Evolutionary conservation across 2,888 invertebrate species (phyloP), one percentile per base, ranked within the genome.

Genomic region (Amphipyra tragopoginis): DNA sequence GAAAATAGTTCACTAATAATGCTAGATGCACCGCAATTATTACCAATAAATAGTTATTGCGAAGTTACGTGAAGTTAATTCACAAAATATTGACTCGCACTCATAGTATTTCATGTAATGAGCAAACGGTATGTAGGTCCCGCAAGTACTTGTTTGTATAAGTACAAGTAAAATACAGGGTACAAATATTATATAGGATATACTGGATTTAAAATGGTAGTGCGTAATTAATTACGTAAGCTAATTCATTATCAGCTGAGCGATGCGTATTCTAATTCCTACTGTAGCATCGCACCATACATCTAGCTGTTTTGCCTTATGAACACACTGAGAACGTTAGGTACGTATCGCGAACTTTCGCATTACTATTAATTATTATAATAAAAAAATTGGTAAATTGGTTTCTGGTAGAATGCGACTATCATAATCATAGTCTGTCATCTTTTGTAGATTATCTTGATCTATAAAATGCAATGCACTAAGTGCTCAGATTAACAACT

Each of bases 121-220:
- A 81, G 80, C 75, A 81, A 75, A 73, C 61, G 58, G 55, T 57
- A 59, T 44, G 60, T 72, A 70, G 59, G 69, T 75, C 57, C 72
- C 69, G 69, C 56, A 58, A 72, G 55, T 66, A 68, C 51, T 50
- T 55, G 52, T 29, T 7, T 7, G 7, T 54, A 54, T 69, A 49
- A 21, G 21, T 21, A 21, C 21, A 21, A 21, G 21, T 21, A 21
- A 21, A 2, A 21, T 21, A 3, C 21, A 21, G 21, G 21, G 21
- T 21, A 21, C 21, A 21, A 21, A 21, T 21, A 21, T 21, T 21
- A 21, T 21, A 21, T 21, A 21, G 21, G 21, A n/a, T 44, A 49
- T 14, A 55, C 49, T 58, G 51, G 42, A 51, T 51, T 42, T 38
- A 34, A 57, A 50, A 57, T 8, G 39, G 13, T 57, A 42, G 55